Conservation (phyloP, 2,797 vertebrate genomes). For the Siniperca undulata region DNA sequence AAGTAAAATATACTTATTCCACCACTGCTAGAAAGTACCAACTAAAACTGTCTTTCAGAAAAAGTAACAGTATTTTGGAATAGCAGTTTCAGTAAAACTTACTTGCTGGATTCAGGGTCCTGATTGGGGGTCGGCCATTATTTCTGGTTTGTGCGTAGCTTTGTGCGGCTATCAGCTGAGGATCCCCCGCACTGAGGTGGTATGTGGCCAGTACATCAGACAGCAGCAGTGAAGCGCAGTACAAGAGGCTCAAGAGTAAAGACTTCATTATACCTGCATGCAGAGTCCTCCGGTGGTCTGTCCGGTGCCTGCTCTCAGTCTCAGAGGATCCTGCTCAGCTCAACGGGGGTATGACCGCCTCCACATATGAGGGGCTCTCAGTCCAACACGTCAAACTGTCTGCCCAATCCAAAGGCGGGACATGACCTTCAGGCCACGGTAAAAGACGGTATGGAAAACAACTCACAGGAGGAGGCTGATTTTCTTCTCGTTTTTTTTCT, state of each 20-base stretch:
- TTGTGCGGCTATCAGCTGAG: conserved; percentile 70
- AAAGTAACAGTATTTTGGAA: not conserved
- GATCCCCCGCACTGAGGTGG: conserved; percentile 64
- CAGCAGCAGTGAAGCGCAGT: conserved; percentile 75
- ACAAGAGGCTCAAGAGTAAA: conserved; percentile 74
- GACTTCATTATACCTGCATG: conserved; percentile 73
- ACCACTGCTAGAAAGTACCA: not conserved
- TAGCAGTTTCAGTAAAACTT: conserved; percentile 35
- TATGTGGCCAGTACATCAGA: conserved; percentile 77
- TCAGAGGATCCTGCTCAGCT: conserved; percentile 43
- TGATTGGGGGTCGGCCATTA: conserved; percentile 55
- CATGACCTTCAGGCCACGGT: conserved; percentile 26
- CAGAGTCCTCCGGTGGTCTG: conserved; percentile 32
- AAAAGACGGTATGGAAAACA: not conserved
- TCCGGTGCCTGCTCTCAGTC: conserved; percentile 3
- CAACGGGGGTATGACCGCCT: conserved; percentile 30
- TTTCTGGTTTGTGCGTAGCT: conserved; percentile 80
- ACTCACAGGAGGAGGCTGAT: not conserved
- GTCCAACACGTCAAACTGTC: conserved; percentile 53
- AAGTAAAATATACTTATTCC: not conserved
- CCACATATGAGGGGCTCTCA: conserved; percentile 67
- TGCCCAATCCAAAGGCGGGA: conserved; percentile 77
- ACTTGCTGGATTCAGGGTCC: conserved; percentile 83
- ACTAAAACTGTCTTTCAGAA: not conserved
- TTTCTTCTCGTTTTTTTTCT: too few species aligned